Evolutionary conservation across 2,797 vertebrate genomes (phyloP), one percentile per base, ranked within the genome.

Genomic region (Cichlasoma orientale): DNA sequence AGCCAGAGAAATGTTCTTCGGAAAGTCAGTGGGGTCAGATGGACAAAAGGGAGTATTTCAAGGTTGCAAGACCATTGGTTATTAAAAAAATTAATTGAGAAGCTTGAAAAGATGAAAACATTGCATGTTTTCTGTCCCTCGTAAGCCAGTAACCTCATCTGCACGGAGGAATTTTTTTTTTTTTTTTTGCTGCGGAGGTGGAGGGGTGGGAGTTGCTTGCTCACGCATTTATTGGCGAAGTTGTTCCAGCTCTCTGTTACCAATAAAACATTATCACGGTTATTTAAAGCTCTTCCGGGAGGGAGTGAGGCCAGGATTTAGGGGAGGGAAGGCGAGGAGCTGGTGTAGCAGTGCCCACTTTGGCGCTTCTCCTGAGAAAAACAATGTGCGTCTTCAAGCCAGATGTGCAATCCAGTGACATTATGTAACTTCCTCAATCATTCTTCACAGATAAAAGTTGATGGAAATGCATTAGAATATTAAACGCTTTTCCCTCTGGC

Each of bases 361-460:
- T 88, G 87, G 59, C 21, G 6, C 3, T 91, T 90, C 50, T 85
- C 75, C 85, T 73, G 79, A 4, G 59, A 89, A 85, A 89, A 83
- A 56, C 54, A 72, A 80, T 63, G 31, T 75, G 72, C 10, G 58
- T 92, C 82, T 87, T 90, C 75, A 38, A 75, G 87, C 93, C 93
- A 95, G 91, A 95, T 95, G 94, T 94, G 92, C 82, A 88, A 90
- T 94, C 91, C 90, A 77, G 44, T 56, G 86, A 78, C 63, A 21
- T 95, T 93, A 91, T 86, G 90, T 78, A 95, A 95, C 92, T 90
- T 94, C 92, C 91, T 90, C 57, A n/a, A 79, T 85, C 70, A 7
- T 70, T 77, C 77, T 7, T 33, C 68, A 72, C 21, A 68, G 79
- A 82, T 77, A 80, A 85, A 79, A 85, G 74, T 85, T 82, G 87